Base-by-base conservation (phyloP, 2,888 invertebrate genomes). In the Galerucella pusilla region DNA sequence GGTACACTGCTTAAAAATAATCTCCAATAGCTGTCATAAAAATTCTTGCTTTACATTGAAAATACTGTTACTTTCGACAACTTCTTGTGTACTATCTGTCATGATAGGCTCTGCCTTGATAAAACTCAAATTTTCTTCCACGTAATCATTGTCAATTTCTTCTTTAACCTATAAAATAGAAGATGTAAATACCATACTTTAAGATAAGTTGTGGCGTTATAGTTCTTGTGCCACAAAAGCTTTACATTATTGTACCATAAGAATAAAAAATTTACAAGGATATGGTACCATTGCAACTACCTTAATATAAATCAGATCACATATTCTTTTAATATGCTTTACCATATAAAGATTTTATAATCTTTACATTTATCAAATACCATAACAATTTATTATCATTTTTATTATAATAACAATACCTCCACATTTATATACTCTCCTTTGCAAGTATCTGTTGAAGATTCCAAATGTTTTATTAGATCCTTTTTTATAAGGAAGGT, bases 401-500 rank as follows among this genome's bases (percentile, higher is more conserved):
- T 9, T 49, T 12, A 49, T 49, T 49, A 14, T 9, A 42, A 42
- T 12, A 49, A 49, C 14, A 49, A 12, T 72, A 61, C 61, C 61
- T 61, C 25, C 20, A 20, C 16, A 16, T 61, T 61, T 25, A 61
- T 61, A 20, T 28, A 42, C 35, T 42, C 16, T 61, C 25, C 35
- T 9, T 61, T 12, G 14, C 28, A 35, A 61, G 28, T 35, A 11
- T 49, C 25, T 16, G 35, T 61, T 35, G 28, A 61, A 25, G 12
- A 14, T 35, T 16, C 61, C 25, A 61, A 67, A 67, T 67, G 52
- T 25, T 67, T 28, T 14, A 54, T 54, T 20, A 57, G 52, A 11
- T 67, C 67, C 7, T 16, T 20, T 28, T 67, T 67, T 28, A 14
- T 5, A 12, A 16, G 14, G 6, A 67, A 54, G 14, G 16, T 67